phyloP scores from a whole-genome alignment of 2,888 invertebrate genomes.

The Petrophora chlorosata region DNA sequence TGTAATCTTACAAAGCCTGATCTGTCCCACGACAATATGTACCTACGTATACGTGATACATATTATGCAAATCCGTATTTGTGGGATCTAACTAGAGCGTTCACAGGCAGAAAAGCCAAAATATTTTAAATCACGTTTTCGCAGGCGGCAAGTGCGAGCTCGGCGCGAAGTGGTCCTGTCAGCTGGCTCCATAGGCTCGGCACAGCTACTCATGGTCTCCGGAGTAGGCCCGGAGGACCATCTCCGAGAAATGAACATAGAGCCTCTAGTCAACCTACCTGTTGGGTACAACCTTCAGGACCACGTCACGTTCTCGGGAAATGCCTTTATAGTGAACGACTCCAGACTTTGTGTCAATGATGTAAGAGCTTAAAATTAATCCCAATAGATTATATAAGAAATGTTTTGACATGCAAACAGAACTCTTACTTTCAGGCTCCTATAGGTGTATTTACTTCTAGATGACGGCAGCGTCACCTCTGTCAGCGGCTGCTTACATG shows the following conservation, averaged over 20 bases:
- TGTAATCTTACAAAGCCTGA: too few species aligned
- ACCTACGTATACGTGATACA: too few species aligned
- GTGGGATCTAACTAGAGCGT: too few species aligned
- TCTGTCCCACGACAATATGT: too few species aligned
- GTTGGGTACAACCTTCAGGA: slow-evolving; percentile 94
- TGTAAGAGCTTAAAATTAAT: slow-evolving; percentile 52
- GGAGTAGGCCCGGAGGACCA: slow-evolving; percentile 89
- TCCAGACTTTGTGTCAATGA: slow-evolving; percentile 86
- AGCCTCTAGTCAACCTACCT: slow-evolving; percentile 86
- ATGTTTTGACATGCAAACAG: too few species aligned
- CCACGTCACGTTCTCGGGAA: slow-evolving; percentile 88
- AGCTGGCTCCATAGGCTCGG: slow-evolving; percentile 92
- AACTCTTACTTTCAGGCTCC: too few species aligned
- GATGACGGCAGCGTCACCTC: slow-evolving; percentile 74
- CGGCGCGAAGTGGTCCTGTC: slow-evolving; percentile 90
- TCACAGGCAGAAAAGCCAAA: neutral
- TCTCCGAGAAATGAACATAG: slow-evolving; percentile 83
- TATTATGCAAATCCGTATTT: too few species aligned
- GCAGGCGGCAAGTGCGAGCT: slow-evolving; percentile 75
- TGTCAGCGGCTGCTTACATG: slow-evolving; percentile 85
- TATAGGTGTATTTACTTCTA: slow-evolving; percentile 30
- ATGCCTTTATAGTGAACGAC: slow-evolving; percentile 89
- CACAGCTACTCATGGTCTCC: slow-evolving; percentile 93
- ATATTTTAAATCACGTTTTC: slow-evolving; percentile 24
- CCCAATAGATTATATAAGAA: too few species aligned